Base-by-base conservation (phyloP, 37 sponge, comb jelly and placozoan genomes). In the Beroe ovata region DNA sequence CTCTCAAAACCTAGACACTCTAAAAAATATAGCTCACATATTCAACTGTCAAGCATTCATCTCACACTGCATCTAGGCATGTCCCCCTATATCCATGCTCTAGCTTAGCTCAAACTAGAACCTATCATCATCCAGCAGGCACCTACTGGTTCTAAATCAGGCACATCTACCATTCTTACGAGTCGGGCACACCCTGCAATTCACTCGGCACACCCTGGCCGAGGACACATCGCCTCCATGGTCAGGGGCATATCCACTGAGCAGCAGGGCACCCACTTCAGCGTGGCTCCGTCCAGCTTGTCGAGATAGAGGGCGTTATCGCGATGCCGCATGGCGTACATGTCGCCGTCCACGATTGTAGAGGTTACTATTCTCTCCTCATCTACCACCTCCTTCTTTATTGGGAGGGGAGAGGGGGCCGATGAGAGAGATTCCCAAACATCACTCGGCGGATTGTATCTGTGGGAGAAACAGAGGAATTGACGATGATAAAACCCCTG, bases 251-350 rank as follows among this genome's bases (percentile, higher is more conserved):
- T 66, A 37, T 66, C 69, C 25, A 66, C 69, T 33, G 69, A 66
- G 36, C 69, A 66, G 36, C 69, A 66, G 19, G 69, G 69, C 8
- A 30, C 3, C 69, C 69, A 66, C 36, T 34, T 66, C 32, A 66
- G 69, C 25, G 69, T 66, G 25, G 69, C 69, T 26, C 69, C 69
- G 36, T 66, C 69, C 69, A 66, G 69, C 36, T 33, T 66, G 69
- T 66, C 69, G 1, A 66, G 69, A 37, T 34, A 66, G 69, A 66
- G 69, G 1, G 11, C 34, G 35, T 30, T 33, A 4, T 66, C 34
- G 4, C 69, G 69, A 0, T 19, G 25, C 36, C 69, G 29, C 69
- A 66, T 66, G 33, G 69, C 69, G 69, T 66, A 66, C 35, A 66
- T 4, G 36, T 66, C 69, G 3, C 69, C 69, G 69, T 66, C 69